Percentiles rank a stretch among this genome's conserved stretches.
These are phyloP conservation scores for Polypedilum vanderplanki DNA, from an alignment of 1,140 invertebrate genomes.

Conservation along the genomic window DNA sequence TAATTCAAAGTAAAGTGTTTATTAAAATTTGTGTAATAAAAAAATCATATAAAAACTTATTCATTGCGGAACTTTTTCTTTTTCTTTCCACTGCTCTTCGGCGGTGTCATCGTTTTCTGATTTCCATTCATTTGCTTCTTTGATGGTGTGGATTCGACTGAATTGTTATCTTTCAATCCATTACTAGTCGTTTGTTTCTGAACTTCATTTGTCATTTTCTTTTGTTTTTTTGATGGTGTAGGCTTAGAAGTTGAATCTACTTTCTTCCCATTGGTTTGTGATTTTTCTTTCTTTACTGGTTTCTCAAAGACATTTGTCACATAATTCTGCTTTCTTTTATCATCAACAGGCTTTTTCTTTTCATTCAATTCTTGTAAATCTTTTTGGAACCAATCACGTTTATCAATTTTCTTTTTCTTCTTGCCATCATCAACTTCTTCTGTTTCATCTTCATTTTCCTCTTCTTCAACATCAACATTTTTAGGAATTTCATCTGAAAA, in stretches of 20 bases:
- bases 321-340: slow-evolving; percentile 41
- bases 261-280: background rate
- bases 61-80: background rate
- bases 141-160: background rate
- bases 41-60: background rate
- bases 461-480: slow-evolving; percentile 47
- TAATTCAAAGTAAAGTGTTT: background rate
- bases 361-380: slow-evolving; percentile 37
- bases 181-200: background rate
- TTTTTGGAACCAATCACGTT: slow-evolving; percentile 41
- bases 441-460: slow-evolving; percentile 38
- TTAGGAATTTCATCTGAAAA: slow-evolving; percentile 75
- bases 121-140: background rate
- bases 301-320: slow-evolving; percentile 43
- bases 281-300: slow-evolving; percentile 32
- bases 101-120: background rate
- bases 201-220: background rate
- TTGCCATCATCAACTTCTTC: slow-evolving; percentile 35
- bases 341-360: slow-evolving; percentile 38
- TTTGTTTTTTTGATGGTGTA: background rate
- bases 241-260: background rate
- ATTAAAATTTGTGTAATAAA: too few species aligned
- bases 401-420: slow-evolving; percentile 37
- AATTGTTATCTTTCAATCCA: background rate
- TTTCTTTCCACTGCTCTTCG: background rate